Evolutionary conservation across 2,888 invertebrate species (phyloP), one percentile per base, ranked within the genome.

Genomic region (Nomada goodeniana): DNA sequence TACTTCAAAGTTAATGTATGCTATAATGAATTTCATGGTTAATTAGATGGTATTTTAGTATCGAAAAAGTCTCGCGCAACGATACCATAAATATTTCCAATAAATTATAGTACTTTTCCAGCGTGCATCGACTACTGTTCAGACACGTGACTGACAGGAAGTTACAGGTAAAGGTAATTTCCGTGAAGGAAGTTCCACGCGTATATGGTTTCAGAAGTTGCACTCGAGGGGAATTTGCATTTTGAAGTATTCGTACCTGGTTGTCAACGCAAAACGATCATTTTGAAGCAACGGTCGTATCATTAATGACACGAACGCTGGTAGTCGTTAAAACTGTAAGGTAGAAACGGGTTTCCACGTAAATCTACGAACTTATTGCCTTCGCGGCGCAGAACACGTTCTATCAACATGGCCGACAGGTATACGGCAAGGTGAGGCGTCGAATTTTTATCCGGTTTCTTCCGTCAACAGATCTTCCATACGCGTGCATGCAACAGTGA

Each of bases 311-410:
- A 61, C 9, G 47, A 74, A 61, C 67, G 13, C 53, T 26, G 60
- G 23, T 55, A 23, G 47, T 55, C 67, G 57, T 63, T 78, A 68
- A 76, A 79, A 69, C 76, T 76, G 59, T 69, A 53, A 68, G 63
- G 42, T 18, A 57, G 75, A 53, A 69, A 78, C 76, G 75, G 78
- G 57, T 69, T 78, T 57, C 23, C 78, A n/a, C 50, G 26, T 26
- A 52, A 68, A 68, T 4, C 42, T 61, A 50, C 26, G 26, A 23
- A 60, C 13, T 13, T 60, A 47, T 26, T 44, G 23, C 47, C 67
- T 47, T 71, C n/a, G 36, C 53, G 52, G 13, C 11, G 44, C 15
- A 13, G 57, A 52, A 64, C 15, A 70, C 13, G 52, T 23, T 42
- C 47, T 10, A 53, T 61, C 75, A 47, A 47, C 15, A 26, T 69